Percentiles rank a stretch among this genome's conserved stretches.
These are phyloP conservation scores for Calypte anna DNA, from an alignment of 2,113 vertebrate species.

Conservation along the genomic window DNA sequence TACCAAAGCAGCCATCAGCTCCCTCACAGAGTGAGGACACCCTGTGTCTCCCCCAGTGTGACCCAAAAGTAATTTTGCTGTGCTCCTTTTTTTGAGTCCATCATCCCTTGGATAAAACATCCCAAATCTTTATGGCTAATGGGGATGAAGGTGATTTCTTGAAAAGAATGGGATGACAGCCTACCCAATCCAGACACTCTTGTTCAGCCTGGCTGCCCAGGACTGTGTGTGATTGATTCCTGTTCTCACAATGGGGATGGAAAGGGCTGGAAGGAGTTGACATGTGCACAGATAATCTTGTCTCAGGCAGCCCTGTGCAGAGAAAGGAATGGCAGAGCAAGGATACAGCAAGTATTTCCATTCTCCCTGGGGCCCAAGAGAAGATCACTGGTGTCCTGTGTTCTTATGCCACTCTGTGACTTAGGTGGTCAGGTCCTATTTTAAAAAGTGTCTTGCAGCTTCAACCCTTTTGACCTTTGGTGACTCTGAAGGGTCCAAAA, in stretches of 20 bases:
- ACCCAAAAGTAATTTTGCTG: fast-evolving
- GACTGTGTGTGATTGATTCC: background rate
- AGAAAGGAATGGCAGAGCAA: background rate
- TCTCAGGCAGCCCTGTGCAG: background rate
- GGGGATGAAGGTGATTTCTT: background rate
- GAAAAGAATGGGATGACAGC: background rate
- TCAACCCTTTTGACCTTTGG: background rate
- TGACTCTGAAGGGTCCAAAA: background rate
- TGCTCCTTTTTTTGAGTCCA: background rate
- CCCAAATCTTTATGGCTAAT: background rate
- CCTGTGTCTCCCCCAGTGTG: fast-evolving
- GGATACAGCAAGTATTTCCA: background rate
- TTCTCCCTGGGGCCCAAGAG: fast-evolving
- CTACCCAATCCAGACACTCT: background rate
- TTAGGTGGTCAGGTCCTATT: background rate
- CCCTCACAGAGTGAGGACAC: fast-evolving
- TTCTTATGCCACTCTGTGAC: background rate
- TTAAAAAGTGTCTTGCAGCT: background rate
- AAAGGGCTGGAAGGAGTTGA: background rate
- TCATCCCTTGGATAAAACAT: background rate
- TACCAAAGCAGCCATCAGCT: background rate
- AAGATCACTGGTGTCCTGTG: background rate
- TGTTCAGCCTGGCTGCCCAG: background rate
- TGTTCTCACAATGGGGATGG: background rate
- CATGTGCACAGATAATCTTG: background rate